Evolutionary conservation across 2,888 invertebrate genomes (phyloP).

Genomic region (Brachynemurus nebulosus): DNA sequence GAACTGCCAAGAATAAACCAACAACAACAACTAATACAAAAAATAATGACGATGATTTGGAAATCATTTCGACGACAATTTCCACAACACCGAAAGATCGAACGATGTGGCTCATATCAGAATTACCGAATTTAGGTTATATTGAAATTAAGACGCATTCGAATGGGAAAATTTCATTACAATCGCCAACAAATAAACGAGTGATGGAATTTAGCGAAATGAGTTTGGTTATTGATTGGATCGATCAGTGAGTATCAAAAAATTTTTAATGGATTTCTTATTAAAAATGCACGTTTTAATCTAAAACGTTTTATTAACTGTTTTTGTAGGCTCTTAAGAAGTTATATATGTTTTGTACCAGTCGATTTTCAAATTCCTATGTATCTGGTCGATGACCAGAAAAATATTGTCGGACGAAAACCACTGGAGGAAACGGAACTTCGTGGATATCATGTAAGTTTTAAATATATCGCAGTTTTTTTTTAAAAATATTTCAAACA

Average conservation of each 20-base stretch:
- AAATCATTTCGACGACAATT: not conserved
- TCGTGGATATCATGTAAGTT: slow-evolving; percentile 27
- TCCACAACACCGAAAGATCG: not conserved
- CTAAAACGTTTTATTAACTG: not conserved
- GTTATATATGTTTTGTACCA: slow-evolving; percentile 11
- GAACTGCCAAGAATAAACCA: not conserved
- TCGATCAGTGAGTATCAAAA: slow-evolving; percentile 18
- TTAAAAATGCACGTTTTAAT: not conserved
- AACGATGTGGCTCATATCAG: slow-evolving; percentile 7
- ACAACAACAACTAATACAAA: not conserved
- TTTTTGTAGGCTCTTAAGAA: slow-evolving; percentile 11
- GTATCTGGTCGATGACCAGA: slow-evolving; percentile 8
- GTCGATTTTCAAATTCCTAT: slow-evolving; percentile 8
- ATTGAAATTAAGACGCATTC: slow-evolving; percentile 12
- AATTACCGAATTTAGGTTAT: slow-evolving; percentile 15
- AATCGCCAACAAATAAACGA: slow-evolving; percentile 13
- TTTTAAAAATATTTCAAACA: no score
- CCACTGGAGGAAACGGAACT: slow-evolving; percentile 11
- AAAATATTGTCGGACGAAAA: slow-evolving; percentile 6
- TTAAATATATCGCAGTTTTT: not conserved
- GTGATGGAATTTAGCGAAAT: slow-evolving; percentile 10
- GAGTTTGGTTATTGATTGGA: slow-evolving; percentile 13
- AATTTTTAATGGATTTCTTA: not conserved
- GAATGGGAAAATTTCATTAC: slow-evolving; percentile 9
- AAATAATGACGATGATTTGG: slow-evolving; percentile 1